Conservation (phyloP, 1,140 invertebrate species). For the Danaus plexippus region DNA sequence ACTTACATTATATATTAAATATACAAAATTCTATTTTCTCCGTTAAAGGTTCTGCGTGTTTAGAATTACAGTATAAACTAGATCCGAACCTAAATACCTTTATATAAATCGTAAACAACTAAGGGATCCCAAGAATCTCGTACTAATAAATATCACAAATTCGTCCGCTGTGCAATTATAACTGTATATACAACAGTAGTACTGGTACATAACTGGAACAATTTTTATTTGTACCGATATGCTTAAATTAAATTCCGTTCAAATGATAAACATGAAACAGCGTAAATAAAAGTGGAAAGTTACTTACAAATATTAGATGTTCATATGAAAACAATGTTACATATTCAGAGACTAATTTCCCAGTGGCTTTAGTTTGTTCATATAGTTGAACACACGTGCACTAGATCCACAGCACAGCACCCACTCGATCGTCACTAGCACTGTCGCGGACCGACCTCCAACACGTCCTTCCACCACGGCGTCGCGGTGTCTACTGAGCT, state of each 20-base stretch:
- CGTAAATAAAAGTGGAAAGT: neutral
- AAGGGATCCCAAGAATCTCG: slow-evolving; percentile 19
- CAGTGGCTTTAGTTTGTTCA: slow-evolving; percentile 4
- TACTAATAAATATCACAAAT: slow-evolving; percentile 23
- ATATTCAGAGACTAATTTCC: slow-evolving; percentile 5
- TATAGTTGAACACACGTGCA: slow-evolving; percentile 18
- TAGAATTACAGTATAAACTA: slow-evolving; percentile 27
- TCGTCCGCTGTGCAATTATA: slow-evolving; percentile 1
- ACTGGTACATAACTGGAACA: too few relatives aligned
- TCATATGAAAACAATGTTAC: slow-evolving; percentile 1
- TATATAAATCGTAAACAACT: slow-evolving; percentile 20
- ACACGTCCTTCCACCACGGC: slow-evolving; percentile 33
- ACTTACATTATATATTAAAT: neutral
- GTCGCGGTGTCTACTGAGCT: slow-evolving; percentile 43
- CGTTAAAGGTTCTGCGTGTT: slow-evolving; percentile 24
- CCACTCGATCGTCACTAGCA: slow-evolving; percentile 48
- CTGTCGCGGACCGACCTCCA: slow-evolving; percentile 20
- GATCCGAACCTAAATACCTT: slow-evolving; percentile 23
- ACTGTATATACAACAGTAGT: too few relatives aligned
- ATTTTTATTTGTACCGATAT: too few relatives aligned
- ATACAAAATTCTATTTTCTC: slow-evolving; percentile 12
- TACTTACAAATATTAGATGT: slow-evolving; percentile 4
- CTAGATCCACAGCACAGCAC: slow-evolving; percentile 53
- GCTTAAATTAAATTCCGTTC: too few relatives aligned
- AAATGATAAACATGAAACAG: too few relatives aligned